phyloP scores from a whole-genome alignment of 2,113 vertebrate genomes.

The Pyxicephalus adspersus region DNA sequence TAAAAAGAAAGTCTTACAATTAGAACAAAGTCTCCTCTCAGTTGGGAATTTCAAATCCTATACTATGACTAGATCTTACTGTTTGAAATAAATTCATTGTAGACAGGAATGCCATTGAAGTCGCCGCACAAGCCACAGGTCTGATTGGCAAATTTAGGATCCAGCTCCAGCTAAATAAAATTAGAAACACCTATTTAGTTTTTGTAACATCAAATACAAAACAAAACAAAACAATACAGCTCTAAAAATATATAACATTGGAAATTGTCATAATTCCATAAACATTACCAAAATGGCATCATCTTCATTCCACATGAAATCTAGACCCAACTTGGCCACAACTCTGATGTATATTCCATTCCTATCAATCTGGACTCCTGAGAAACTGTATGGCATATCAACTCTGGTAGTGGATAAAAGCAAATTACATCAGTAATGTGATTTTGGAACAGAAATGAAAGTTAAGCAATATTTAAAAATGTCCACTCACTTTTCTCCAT shows the following conservation, averaged over 20 bases:
- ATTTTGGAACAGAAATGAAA: too few relatives aligned
- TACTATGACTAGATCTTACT: slow-evolving; percentile 61
- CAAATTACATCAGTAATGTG: not conserved
- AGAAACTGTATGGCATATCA: slow-evolving; percentile 36
- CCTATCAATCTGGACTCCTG: slow-evolving; percentile 48
- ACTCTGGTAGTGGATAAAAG: slow-evolving; percentile 10
- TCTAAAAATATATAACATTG: too few relatives aligned
- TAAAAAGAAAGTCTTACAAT: slow-evolving; percentile 29
- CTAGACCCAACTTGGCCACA: slow-evolving; percentile 31
- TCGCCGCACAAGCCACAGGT: slow-evolving; percentile 84
- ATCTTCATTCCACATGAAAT: slow-evolving; percentile 55
- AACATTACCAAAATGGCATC: slow-evolving; percentile 49
- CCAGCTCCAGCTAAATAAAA: slow-evolving; percentile 72
- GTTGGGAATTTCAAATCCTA: not conserved
- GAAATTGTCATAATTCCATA: too few relatives aligned
- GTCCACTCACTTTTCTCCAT: slow-evolving; percentile 71
- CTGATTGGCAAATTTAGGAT: slow-evolving; percentile 68
- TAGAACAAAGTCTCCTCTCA: not conserved
- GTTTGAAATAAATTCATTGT: slow-evolving; percentile 72
- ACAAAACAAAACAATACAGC: not conserved
- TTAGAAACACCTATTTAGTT: not conserved
- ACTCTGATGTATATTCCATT: slow-evolving; percentile 50
- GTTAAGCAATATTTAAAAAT: not conserved
- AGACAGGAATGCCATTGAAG: slow-evolving; percentile 72
- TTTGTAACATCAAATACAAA: slow-evolving; percentile 12